A percentile compares a stretch with the other conserved stretches of the same genome.
Conservation (phyloP, 2,113 vertebrate species). For the Agapornis roseicollis region DNA sequence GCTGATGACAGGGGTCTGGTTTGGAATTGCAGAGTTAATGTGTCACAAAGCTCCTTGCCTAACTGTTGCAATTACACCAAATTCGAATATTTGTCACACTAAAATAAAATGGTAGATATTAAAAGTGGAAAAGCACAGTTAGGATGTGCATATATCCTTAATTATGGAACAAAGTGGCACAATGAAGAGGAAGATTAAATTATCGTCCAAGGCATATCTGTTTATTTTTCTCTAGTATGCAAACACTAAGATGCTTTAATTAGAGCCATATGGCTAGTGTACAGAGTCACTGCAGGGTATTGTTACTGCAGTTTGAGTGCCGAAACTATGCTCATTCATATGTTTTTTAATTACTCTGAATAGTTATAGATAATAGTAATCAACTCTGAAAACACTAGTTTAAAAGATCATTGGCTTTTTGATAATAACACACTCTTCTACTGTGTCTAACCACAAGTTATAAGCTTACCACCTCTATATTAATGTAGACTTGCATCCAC, state of each 20-base stretch:
- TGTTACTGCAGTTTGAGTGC: neutral
- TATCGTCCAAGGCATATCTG: neutral
- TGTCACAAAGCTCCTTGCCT: neutral
- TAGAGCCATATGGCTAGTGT: conserved; percentile 24
- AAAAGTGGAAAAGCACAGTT: neutral
- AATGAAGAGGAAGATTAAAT: neutral
- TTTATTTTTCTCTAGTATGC: conserved; percentile 2
- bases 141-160: neutral
- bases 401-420: neutral
- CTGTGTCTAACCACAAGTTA: neutral
- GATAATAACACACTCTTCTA: neutral
- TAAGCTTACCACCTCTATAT: neutral
- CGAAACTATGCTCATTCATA: neutral
- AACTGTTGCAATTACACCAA: neutral
- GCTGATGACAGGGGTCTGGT: neutral
- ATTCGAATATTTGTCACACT: neutral
- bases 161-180: neutral
- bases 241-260: conserved; percentile 22
- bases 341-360: neutral
- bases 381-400: neutral
- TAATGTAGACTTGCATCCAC: neutral
- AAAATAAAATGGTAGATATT: neutral
- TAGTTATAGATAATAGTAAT: neutral
- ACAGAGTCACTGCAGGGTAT: conserved; percentile 3
- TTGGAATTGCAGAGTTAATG: neutral